Evolutionary conservation across 2,888 invertebrate species (phyloP).

Genomic region (Erebia ligea): DNA sequence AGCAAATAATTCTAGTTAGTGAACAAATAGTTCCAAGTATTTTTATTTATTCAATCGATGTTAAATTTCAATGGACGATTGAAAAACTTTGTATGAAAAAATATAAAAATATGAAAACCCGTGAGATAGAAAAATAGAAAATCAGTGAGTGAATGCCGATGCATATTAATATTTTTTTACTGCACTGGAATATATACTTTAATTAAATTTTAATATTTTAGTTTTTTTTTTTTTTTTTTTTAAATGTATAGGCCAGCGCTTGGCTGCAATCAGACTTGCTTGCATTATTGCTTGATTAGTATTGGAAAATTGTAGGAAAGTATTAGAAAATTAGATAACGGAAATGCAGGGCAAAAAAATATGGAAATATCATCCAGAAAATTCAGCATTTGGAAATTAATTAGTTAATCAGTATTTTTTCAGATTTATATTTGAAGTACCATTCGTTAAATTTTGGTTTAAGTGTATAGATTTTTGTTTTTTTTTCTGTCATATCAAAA

Average conservation of each 20-base stretch:
- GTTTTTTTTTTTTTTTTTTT: too few species aligned
- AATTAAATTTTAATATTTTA: background rate
- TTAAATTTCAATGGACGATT: background rate
- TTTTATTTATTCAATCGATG: background rate
- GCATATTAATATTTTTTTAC: background rate
- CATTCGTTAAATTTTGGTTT: too few species aligned
- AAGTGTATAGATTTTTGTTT: too few species aligned
- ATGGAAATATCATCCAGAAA: too few species aligned
- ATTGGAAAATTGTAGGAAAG: background rate
- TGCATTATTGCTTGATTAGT: too few species aligned
- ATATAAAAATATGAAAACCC: background rate
- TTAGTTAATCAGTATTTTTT: too few species aligned
- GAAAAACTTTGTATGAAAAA: background rate
- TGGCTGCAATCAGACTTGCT: too few species aligned
- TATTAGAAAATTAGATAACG: background rate
- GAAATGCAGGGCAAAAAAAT: background rate
- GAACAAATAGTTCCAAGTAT: conserved; percentile 2
- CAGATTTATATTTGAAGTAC: too few species aligned
- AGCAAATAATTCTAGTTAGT: conserved; percentile 7
- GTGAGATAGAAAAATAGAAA: too few species aligned
- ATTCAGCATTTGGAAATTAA: too few species aligned
- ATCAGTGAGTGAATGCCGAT: background rate
- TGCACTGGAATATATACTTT: background rate
- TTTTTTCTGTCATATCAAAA: too few species aligned
- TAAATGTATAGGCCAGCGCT: too few species aligned